Evolutionary conservation across 2,797 vertebrate species (phyloP).

Genomic region (Babyrousa celebensis): DNA sequence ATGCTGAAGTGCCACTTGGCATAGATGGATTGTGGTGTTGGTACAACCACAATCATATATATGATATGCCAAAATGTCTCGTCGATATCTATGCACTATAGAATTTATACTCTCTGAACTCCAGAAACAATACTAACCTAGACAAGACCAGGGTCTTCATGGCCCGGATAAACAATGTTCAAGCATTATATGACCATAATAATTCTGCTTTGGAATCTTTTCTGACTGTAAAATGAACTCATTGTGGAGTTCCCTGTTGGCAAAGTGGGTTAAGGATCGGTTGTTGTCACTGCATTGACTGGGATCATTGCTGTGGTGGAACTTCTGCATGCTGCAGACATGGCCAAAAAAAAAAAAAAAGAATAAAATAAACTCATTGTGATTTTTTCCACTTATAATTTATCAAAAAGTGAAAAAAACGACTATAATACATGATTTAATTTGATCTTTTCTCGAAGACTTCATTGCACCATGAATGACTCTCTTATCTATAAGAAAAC

Average conservation of each 20-base stretch:
- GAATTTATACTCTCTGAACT: not conserved
- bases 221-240: conserved; percentile 39
- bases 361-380: too few species aligned
- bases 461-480: conserved; percentile 13
- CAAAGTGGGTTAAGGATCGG: too few species aligned
- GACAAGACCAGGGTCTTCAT: not conserved
- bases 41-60: not conserved
- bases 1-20: not conserved
- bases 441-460: not conserved
- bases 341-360: too few species aligned
- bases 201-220: conserved; percentile 49
- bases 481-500: conserved; percentile 9
- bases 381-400: conserved; percentile 52
- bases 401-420: conserved; percentile 50
- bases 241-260: not conserved
- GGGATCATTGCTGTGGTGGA: too few species aligned
- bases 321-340: too few species aligned
- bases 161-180: not conserved
- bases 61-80: not conserved
- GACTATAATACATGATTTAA: conserved; percentile 60
- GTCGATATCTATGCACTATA: not conserved
- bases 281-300: too few species aligned
- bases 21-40: not conserved
- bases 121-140: not conserved
- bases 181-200: not conserved